Evolutionary conservation across 2,797 vertebrate genomes (phyloP).

Genomic region (Brotula barbata): DNA sequence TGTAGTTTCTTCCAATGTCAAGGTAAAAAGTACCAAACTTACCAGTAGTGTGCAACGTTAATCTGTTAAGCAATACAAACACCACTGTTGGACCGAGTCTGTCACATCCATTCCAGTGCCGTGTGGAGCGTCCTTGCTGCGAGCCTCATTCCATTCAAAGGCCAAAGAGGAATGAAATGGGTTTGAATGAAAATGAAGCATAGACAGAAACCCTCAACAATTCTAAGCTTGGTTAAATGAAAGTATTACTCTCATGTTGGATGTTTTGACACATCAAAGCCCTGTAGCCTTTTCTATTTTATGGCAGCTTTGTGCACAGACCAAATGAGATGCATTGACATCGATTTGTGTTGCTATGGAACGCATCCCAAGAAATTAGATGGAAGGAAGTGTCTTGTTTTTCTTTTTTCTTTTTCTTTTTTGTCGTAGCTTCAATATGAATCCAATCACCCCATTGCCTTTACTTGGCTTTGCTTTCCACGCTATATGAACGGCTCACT

Average conservation of each 20-base stretch:
- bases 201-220: constrained; percentile 20
- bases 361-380: constrained; percentile 12
- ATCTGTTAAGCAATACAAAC: constrained; percentile 75
- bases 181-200: constrained; percentile 16
- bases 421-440: constrained; percentile 36
- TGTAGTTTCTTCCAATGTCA: constrained; percentile 46
- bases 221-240: constrained; percentile 34
- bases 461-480: constrained; percentile 44
- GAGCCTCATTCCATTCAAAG: constrained; percentile 51
- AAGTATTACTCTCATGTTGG: constrained; percentile 64
- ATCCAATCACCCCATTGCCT: constrained; percentile 61
- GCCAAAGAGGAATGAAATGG: constrained; percentile 64
- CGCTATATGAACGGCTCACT: constrained; percentile 28
- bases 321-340: constrained; percentile 60
- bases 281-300: constrained; percentile 63
- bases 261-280: constrained; percentile 58
- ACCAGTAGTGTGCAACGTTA: constrained; percentile 62
- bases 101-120: constrained; percentile 50
- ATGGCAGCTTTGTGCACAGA: constrained; percentile 75
- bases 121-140: constrained; percentile 39
- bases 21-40: constrained; percentile 61
- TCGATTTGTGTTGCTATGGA: constrained; percentile 37
- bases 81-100: constrained; percentile 49
- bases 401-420: background rate
- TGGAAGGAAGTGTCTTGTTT: constrained; percentile 38